Conservation (phyloP, 2,797 vertebrate species). For the Darevskia nairensis region DNA sequence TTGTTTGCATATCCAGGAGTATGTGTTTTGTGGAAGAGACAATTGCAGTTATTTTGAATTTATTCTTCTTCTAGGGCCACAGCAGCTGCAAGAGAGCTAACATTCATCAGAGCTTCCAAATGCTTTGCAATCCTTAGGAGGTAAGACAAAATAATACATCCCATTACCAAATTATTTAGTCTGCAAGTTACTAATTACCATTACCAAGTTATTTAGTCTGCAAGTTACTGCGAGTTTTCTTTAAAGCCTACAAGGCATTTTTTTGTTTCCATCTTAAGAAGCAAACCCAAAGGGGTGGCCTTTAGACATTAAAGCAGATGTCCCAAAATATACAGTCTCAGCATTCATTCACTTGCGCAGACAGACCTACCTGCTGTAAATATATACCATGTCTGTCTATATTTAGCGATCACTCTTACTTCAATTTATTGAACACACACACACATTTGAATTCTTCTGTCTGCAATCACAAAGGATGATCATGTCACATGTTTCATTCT, state of each 20-base stretch:
- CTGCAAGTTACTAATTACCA: constrained; percentile 32
- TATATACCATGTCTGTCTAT: constrained; percentile 53
- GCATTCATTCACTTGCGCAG: constrained; percentile 47
- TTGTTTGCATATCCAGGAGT: background rate
- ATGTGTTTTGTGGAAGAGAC: background rate
- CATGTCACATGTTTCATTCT: constrained; percentile 59
- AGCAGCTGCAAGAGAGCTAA: background rate
- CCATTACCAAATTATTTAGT: constrained; percentile 45
- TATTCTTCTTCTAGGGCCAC: background rate
- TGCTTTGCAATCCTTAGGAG: constrained; percentile 1
- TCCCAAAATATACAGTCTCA: constrained; percentile 42
- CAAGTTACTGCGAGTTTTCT: constrained; percentile 33
- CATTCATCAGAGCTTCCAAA: constrained; percentile 7
- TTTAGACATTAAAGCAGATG: constrained; percentile 57
- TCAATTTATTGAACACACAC: constrained; percentile 62
- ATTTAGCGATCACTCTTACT: constrained; percentile 51
- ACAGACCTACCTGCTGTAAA: constrained; percentile 48
- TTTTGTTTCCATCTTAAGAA: constrained; percentile 59
- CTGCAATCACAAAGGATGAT: constrained; percentile 49
- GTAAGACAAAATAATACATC: constrained; percentile 25
- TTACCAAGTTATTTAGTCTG: constrained; percentile 39
- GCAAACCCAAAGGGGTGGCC: constrained; percentile 61
- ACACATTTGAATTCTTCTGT: constrained; percentile 65
- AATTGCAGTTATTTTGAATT: background rate
- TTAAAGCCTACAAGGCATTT: constrained; percentile 49